These are phyloP conservation scores for Thecocarcelia acutangulata DNA, from an alignment of 2,888 invertebrate genomes.

Conservation along the genomic window DNA sequence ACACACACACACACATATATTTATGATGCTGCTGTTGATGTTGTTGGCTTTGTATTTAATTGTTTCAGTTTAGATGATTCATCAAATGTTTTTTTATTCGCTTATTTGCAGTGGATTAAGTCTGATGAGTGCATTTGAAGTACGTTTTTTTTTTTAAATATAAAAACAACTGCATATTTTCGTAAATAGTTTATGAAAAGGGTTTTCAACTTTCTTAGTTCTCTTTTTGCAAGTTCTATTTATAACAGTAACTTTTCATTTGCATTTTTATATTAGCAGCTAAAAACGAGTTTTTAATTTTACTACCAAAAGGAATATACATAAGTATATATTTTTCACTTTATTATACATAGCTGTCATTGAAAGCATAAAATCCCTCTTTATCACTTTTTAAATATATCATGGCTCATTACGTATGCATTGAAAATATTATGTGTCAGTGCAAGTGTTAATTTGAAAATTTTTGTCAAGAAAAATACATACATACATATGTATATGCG, in stretches of 20 bases:
- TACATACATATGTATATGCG: too few relatives aligned
- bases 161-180: too few relatives aligned
- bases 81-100: neutral
- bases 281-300: too few relatives aligned
- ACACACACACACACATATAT: neutral
- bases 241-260: neutral
- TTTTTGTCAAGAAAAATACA: too few relatives aligned
- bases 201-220: neutral
- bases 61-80: constrained; percentile 10
- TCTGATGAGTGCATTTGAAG: constrained; percentile 1
- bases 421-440: too few relatives aligned
- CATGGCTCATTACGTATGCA: constrained; percentile 4
- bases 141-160: neutral
- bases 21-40: too few relatives aligned
- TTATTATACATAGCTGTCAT: neutral
- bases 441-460: too few relatives aligned
- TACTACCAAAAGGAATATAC: too few relatives aligned
- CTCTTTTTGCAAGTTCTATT: neutral
- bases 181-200: too few relatives aligned
- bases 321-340: constrained; percentile 7
- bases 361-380: neutral
- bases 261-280: neutral
- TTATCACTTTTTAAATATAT: neutral
- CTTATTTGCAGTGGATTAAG: neutral
- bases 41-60: neutral